Conservation (phyloP, 2,113 vertebrate species). For the Otus sunia region DNA sequence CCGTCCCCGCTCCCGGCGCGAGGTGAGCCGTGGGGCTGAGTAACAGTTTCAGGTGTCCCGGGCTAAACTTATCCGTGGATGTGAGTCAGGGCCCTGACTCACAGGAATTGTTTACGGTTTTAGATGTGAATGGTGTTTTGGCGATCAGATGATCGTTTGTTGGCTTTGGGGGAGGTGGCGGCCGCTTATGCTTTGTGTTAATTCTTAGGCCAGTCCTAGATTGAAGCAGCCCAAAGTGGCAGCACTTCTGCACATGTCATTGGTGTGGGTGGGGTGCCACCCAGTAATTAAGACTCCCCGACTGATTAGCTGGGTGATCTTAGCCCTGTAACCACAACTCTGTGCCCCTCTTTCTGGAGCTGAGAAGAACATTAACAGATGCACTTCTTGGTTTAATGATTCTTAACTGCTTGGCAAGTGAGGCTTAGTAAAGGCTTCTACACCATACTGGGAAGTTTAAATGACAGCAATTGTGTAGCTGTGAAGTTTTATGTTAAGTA, state of each 20-base stretch:
- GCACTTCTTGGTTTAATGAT: background rate
- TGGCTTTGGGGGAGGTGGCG: background rate
- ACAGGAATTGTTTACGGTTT: accelerated
- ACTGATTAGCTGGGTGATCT: background rate
- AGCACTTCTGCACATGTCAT: accelerated
- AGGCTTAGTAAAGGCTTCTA: accelerated
- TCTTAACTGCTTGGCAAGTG: too few relatives aligned
- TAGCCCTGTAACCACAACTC: background rate
- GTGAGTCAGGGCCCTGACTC: background rate
- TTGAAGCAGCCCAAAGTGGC: accelerated
- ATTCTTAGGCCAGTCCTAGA: accelerated
- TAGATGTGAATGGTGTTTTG: background rate
- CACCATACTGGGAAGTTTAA: accelerated
- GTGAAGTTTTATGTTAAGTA: background rate
- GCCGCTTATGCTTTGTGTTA: accelerated
- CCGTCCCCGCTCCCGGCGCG: accelerated
- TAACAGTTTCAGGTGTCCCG: background rate
- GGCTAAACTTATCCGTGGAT: background rate
- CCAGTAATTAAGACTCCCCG: background rate
- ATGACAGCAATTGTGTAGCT: background rate
- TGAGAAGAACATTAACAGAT: background rate
- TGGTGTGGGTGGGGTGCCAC: accelerated
- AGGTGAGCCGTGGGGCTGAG: background rate
- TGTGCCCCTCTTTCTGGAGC: background rate
- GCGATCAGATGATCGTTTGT: accelerated